Evolutionary conservation across 2,888 invertebrate genomes (phyloP).

Genomic region (Dasysyrphus tricinctus): DNA sequence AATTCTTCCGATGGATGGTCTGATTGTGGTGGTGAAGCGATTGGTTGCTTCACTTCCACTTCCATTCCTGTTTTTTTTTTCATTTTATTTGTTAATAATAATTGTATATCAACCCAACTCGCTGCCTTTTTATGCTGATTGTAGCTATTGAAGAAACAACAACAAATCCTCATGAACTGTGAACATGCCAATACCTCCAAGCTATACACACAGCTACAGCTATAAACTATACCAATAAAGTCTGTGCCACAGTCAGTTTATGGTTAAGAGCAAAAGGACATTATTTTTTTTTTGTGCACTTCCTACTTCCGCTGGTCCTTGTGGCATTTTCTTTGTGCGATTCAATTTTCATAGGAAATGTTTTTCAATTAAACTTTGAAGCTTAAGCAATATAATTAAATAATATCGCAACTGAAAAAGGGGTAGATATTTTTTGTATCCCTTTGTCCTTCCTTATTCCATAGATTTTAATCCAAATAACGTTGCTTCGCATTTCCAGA

Average conservation of each 20-base stretch:
- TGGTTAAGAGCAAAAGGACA: slow-evolving; percentile 42
- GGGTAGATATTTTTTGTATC: neutral
- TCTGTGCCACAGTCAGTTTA: neutral
- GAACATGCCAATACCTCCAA: slow-evolving; percentile 45
- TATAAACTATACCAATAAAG: neutral
- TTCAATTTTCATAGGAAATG: slow-evolving; percentile 65
- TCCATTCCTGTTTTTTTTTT: neutral
- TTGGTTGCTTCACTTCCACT: slow-evolving; percentile 19
- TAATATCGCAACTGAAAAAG: slow-evolving; percentile 36
- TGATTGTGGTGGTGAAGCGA: neutral
- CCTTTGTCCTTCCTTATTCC: neutral
- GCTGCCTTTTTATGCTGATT: slow-evolving; percentile 29
- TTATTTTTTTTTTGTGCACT: slow-evolving; percentile 26
- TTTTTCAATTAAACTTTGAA: slow-evolving; percentile 68
- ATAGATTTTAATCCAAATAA: slow-evolving; percentile 40
- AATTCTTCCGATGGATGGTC: slow-evolving; percentile 44
- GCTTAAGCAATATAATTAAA: slow-evolving; percentile 70
- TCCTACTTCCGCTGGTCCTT: slow-evolving; percentile 36
- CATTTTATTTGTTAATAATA: neutral
- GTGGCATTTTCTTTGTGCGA: slow-evolving; percentile 38
- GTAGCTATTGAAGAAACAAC: neutral
- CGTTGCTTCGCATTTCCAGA: neutral
- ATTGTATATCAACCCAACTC: slow-evolving; percentile 23
- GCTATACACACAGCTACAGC: neutral
- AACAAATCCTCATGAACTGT: slow-evolving; percentile 57